Percentiles rank a stretch among this genome's conserved stretches.
phyloP scores from a whole-genome alignment of 2,888 invertebrate species.

The Gymnocheta viridis region DNA sequence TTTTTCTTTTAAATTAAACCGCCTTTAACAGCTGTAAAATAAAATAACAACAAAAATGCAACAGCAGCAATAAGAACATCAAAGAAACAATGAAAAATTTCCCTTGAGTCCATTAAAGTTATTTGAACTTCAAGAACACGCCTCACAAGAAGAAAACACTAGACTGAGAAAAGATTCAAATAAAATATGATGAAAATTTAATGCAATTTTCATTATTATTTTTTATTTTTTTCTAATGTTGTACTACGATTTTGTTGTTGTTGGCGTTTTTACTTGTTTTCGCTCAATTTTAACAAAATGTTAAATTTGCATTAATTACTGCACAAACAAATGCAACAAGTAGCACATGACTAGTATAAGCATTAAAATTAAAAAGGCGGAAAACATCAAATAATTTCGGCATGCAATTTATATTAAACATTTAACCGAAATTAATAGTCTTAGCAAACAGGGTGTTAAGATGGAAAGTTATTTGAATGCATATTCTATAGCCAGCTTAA shows the following conservation, averaged over 20 bases:
- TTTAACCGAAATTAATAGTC: conserved; percentile 26
- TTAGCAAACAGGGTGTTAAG: background rate
- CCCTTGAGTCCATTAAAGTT: conserved; percentile 72
- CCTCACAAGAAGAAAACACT: conserved; percentile 10
- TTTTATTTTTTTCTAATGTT: conserved; percentile 63
- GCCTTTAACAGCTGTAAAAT: conserved; percentile 48
- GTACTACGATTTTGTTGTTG: conserved; percentile 12
- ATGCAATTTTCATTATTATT: conserved; percentile 68
- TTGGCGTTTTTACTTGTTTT: conserved; percentile 17
- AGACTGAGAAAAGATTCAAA: conserved; percentile 62
- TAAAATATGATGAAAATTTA: conserved; percentile 68
- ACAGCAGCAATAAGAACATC: conserved; percentile 5
- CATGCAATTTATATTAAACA: conserved; percentile 14
- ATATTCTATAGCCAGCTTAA: too few species aligned
- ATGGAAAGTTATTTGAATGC: background rate
- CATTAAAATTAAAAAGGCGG: conserved; percentile 34
- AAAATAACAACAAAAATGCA: conserved; percentile 15
- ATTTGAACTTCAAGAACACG: conserved; percentile 68
- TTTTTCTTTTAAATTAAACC: conserved; percentile 53
- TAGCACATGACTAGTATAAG: conserved; percentile 37
- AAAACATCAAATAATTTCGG: conserved; percentile 56
- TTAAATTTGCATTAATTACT: conserved; percentile 64
- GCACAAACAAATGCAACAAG: conserved; percentile 40
- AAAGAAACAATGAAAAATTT: conserved; percentile 58
- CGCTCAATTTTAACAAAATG: conserved; percentile 55